Conservation (phyloP, 2,113 vertebrate genomes). For the Prinia subflava region DNA sequence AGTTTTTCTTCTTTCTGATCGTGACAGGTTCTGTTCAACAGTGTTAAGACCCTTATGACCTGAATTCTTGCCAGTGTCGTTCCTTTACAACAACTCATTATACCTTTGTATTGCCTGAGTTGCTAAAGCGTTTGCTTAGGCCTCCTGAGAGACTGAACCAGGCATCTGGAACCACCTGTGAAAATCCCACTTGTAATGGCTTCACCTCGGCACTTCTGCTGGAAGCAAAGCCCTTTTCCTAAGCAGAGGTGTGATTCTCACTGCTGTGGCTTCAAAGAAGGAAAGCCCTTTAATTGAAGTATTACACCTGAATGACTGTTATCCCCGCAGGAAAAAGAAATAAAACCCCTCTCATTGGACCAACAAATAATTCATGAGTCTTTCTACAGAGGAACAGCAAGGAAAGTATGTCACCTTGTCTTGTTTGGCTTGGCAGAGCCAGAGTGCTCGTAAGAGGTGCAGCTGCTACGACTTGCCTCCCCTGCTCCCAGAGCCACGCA, state of each 20-base stretch:
- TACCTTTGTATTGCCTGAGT: not conserved
- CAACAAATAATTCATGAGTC: slow-evolving; percentile 17
- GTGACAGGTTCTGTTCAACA: not conserved
- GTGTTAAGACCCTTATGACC: not conserved
- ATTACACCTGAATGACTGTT: slow-evolving; percentile 24
- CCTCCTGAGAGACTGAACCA: not conserved
- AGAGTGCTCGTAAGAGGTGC: not conserved
- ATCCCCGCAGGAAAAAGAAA: not conserved
- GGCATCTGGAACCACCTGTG: not conserved
- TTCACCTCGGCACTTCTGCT: not conserved
- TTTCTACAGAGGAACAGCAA: not conserved
- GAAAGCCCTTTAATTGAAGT: slow-evolving; percentile 31
- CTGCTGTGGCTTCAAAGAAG: not conserved
- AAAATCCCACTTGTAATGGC: not conserved
- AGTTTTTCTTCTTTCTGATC: not conserved
- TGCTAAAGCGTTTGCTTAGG: not conserved
- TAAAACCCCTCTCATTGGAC: not conserved
- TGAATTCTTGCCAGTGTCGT: not conserved
- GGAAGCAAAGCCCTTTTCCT: not conserved
- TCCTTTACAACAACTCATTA: not conserved
- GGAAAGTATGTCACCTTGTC: not conserved
- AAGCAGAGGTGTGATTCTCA: not conserved
- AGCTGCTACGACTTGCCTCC: slow-evolving; percentile 60
- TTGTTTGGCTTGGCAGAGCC: slow-evolving; percentile 51
- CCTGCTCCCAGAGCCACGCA: not conserved